Percentiles rank a stretch among this genome's conserved stretches.
Evolutionary conservation across 2,797 vertebrate species (phyloP).

Genomic region (Anguilla obscura): DNA sequence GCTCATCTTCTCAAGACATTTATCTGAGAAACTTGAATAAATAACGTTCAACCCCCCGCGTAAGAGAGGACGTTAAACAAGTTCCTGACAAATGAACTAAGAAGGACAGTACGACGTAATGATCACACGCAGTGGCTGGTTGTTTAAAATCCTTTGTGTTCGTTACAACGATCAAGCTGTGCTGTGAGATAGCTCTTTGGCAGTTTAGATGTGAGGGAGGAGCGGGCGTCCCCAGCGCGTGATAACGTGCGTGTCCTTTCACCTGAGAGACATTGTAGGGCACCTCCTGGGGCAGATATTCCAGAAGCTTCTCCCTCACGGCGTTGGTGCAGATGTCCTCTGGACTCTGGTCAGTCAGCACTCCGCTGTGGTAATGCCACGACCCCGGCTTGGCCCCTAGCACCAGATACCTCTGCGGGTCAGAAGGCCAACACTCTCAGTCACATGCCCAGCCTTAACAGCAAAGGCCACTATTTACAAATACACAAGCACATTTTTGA

Average conservation of each 20-base stretch:
- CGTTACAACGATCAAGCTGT: neutral
- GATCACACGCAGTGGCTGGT: neutral
- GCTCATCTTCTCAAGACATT: neutral
- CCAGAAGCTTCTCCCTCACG: constrained; percentile 87
- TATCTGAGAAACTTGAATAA: neutral
- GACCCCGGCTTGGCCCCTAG: constrained; percentile 78
- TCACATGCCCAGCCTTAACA: neutral
- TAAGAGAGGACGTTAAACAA: neutral
- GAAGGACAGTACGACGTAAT: neutral
- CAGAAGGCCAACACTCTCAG: neutral
- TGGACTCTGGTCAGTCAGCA: constrained; percentile 88
- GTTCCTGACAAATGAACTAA: neutral
- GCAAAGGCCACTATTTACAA: neutral
- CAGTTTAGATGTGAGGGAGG: constrained; percentile 6
- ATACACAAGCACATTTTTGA: too few relatives aligned
- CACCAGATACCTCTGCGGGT: constrained; percentile 80
- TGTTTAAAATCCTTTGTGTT: neutral
- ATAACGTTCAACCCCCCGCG: neutral
- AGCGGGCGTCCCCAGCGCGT: neutral
- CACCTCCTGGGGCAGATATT: constrained; percentile 87
- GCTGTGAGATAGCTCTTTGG: constrained; percentile 3
- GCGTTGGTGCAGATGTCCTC: constrained; percentile 83
- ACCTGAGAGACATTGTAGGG: constrained; percentile 88
- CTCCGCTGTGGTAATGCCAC: constrained; percentile 89
- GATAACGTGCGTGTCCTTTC: neutral